Evolutionary conservation across 2,888 invertebrate genomes (phyloP).

Genomic region (Sinodicranocentrus sp.): DNA sequence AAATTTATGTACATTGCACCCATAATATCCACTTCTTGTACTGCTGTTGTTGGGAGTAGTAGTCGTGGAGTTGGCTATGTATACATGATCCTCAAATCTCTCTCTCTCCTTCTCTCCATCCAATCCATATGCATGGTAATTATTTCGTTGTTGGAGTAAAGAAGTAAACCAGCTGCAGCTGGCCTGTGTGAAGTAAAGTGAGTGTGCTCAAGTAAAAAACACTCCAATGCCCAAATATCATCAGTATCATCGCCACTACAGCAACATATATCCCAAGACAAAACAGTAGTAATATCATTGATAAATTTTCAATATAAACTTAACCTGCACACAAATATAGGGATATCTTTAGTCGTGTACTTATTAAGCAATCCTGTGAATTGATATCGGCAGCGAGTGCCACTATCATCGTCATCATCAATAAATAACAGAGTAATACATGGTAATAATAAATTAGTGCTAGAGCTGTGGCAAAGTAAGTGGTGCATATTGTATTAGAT

Average conservation of each 20-base stretch:
- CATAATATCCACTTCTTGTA: too few relatives aligned
- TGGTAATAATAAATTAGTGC: constrained; percentile 6
- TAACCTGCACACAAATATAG: too few relatives aligned
- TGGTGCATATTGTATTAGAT: not conserved
- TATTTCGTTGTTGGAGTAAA: constrained; percentile 37
- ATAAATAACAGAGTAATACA: too few relatives aligned
- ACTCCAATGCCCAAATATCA: not conserved
- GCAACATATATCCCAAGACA: not conserved
- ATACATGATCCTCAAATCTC: constrained; percentile 19
- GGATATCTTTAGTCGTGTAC: too few relatives aligned
- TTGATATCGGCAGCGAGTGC: too few relatives aligned
- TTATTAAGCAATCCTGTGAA: too few relatives aligned
- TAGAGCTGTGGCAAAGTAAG: not conserved
- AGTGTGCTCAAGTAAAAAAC: constrained; percentile 1
- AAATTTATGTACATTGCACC: too few relatives aligned
- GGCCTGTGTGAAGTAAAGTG: not conserved
- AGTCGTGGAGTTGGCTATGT: not conserved
- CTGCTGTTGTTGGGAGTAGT: not conserved
- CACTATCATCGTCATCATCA: too few relatives aligned
- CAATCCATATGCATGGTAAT: constrained; percentile 61
- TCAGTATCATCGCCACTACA: not conserved
- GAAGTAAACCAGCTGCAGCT: constrained; percentile 6
- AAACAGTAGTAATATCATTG: not conserved
- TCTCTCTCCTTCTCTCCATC: constrained; percentile 23
- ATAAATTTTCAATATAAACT: constrained; percentile 1